Percentiles rank a stretch among this genome's conserved stretches.
Evolutionary conservation across 92 coral and sea anemone genomes (phyloP).

Genomic region (Parazoanthus swiftii): DNA sequence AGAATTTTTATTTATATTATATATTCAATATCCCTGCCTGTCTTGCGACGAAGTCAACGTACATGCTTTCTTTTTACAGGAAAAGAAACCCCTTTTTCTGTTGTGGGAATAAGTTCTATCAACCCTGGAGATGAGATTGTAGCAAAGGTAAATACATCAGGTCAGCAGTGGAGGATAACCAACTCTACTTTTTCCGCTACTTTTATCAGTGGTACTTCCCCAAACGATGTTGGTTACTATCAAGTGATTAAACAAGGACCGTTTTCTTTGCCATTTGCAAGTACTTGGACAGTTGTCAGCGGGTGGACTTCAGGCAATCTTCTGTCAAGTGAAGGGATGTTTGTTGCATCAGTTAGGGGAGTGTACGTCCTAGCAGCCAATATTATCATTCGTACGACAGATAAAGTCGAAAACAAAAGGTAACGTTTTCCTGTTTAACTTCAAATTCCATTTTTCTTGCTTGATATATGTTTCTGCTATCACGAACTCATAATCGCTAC

Average conservation of each 20-base stretch:
- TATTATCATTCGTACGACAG: slow-evolving; percentile 13
- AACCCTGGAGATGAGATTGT: background rate
- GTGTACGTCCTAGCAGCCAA: slow-evolving; percentile 25
- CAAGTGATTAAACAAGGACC: background rate
- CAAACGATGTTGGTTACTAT: background rate
- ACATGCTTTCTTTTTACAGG: background rate
- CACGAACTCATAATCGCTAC: too few species aligned
- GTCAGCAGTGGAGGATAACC: background rate
- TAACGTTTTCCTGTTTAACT: background rate
- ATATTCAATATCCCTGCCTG: background rate
- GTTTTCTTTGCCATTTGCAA: background rate
- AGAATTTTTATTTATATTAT: too few species aligned
- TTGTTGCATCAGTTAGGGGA: slow-evolving; percentile 28
- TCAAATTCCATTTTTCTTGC: too few species aligned
- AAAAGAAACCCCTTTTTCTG: background rate
- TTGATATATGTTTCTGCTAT: too few species aligned
- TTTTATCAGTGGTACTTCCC: background rate
- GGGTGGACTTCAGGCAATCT: slow-evolving; percentile 11
- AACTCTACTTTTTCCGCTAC: slow-evolving; percentile 15
- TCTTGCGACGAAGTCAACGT: too few species aligned
- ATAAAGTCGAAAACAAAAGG: background rate
- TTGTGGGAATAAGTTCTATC: background rate
- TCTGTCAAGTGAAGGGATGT: background rate
- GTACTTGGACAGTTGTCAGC: slow-evolving; percentile 23
- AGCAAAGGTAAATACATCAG: background rate